phyloP scores from a whole-genome alignment of 2,113 vertebrate genomes.

The Petaurus breviceps region DNA sequence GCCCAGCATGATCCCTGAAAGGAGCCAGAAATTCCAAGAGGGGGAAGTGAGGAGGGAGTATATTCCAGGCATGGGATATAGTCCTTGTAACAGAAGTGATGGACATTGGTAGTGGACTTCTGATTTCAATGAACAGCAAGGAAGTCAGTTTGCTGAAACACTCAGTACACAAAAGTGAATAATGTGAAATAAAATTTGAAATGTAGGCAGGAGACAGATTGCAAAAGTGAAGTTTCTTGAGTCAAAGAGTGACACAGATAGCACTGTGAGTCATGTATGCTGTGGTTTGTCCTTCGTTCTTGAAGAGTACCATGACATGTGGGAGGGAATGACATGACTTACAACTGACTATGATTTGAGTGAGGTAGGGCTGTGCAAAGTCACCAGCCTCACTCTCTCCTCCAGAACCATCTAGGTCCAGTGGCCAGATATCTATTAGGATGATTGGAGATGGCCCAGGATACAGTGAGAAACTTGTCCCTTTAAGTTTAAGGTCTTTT shows the following conservation, averaged over 20 bases:
- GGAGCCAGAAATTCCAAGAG: neutral
- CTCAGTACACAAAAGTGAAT: neutral
- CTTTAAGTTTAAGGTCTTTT: too few relatives aligned
- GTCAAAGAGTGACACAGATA: neutral
- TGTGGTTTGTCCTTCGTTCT: too few relatives aligned
- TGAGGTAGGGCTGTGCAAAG: too few relatives aligned
- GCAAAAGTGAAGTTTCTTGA: neutral
- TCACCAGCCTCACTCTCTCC: too few relatives aligned
- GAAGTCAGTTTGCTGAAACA: neutral
- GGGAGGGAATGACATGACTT: too few relatives aligned
- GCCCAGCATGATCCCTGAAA: neutral
- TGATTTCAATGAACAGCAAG: neutral
- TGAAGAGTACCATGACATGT: too few relatives aligned
- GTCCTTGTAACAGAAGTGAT: neutral
- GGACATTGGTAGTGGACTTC: neutral
- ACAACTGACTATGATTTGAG: too few relatives aligned
- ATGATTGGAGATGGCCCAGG: too few relatives aligned
- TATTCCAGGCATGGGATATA: neutral
- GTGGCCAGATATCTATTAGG: too few relatives aligned
- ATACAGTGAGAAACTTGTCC: too few relatives aligned
- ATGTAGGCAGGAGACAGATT: neutral
- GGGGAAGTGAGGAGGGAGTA: neutral
- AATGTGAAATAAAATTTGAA: neutral
- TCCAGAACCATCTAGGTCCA: too few relatives aligned
- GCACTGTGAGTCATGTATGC: neutral